Base-by-base conservation (phyloP, 2,888 invertebrate genomes). In the Hyppa rectilinea region DNA sequence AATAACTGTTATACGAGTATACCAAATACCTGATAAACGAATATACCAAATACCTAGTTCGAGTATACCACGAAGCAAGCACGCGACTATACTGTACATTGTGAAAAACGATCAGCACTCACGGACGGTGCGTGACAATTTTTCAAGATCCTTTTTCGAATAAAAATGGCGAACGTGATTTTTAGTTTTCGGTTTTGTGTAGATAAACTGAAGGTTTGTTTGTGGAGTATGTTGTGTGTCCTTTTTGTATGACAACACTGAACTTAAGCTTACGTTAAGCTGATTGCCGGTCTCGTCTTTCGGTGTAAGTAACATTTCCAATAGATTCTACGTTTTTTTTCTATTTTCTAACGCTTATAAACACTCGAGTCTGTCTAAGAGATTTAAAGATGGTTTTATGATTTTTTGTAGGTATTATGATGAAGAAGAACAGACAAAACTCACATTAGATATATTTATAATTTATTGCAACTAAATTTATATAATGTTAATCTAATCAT, bases 101-200 rank as follows among this genome's bases (percentile, higher is more conserved):
- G 74, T 83, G 60, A 67, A 69, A 81, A 77, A 45, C 74, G 64
- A 81, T 77, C 77, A 65, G 78, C 70, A 70, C 75, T 74, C 78
- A 64, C 82, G 70, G 58, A 60, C 58, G 59, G 68, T 71, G 53
- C 67, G 81, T 77, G 74, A 81, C 77, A 81, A 79, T 81, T 81
- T 80, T 79, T 67, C 40, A 77, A 81, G 55, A 55, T 58, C 43
- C 59, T 38, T 66, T 65, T 49, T 34, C 34, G 72, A 65, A 81
- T 69, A 77, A 79, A 66, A 61, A 68, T 67, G 23, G 58, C 5
- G 62, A 10, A 64, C 63, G 40, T 66, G 69, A 66, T 61, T 78
- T 81, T 62, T 45, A 66, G 65, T 62, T 65, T 71, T 63, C 38
- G 58, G 49, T 71, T 67, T 49, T 43, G 14, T 34, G 12, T 43